Conservation (phyloP, 2,888 invertebrate genomes). For the Nemapogon koenigi region DNA sequence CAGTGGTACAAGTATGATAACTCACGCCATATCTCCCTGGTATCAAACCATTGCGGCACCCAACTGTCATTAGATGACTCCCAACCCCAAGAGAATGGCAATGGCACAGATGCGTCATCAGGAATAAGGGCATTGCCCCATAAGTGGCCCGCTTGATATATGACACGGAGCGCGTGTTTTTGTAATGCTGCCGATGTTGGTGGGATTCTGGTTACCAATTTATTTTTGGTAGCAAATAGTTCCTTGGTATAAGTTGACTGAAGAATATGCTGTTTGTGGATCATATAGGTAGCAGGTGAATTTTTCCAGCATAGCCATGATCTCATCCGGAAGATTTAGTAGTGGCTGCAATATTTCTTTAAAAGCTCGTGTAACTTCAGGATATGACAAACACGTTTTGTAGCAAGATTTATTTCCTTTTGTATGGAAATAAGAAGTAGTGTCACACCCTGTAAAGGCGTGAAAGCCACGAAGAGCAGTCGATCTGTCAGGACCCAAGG, state of each 20-base stretch:
- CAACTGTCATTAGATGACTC: background rate
- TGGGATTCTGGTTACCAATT: background rate
- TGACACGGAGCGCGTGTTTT: background rate
- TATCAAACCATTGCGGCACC: too few relatives aligned
- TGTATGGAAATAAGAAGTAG: too few relatives aligned
- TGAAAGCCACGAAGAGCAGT: background rate
- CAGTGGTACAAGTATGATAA: background rate
- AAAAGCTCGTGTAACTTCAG: too few relatives aligned
- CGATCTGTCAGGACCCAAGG: background rate
- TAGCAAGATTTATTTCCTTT: too few relatives aligned
- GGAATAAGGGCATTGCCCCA: background rate
- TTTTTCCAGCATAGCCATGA: background rate
- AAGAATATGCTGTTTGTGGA: background rate
- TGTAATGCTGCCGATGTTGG: background rate
- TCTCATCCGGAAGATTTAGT: background rate
- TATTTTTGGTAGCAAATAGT: background rate
- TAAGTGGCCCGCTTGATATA: background rate
- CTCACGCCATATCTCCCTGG: background rate
- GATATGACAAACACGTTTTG: too few relatives aligned
- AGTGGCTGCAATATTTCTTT: background rate
- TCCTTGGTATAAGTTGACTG: background rate
- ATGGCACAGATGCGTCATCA: background rate
- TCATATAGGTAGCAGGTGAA: background rate
- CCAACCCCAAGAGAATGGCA: background rate
- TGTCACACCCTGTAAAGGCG: background rate